Percentiles rank a stretch among this genome's conserved stretches.
Evolutionary conservation across 2,113 vertebrate genomes (phyloP).

Genomic region (Neomonachus schauinslandi): DNA sequence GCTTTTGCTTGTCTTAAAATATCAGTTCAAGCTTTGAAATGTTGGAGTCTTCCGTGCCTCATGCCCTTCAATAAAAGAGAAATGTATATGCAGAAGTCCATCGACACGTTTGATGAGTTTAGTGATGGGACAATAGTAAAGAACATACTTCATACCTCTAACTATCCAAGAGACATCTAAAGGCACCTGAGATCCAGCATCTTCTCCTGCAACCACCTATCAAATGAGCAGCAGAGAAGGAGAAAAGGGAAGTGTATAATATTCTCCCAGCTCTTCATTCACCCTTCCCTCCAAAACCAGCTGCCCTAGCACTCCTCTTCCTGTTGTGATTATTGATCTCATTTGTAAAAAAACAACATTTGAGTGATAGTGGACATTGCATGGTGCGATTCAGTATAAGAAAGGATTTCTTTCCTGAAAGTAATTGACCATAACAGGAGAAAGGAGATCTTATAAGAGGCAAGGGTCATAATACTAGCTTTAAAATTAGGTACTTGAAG

Average conservation of each 20-base stretch:
- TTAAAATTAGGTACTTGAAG: background rate
- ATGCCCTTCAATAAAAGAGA: background rate
- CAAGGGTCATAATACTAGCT: background rate
- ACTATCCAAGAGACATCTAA: background rate
- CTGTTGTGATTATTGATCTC: background rate
- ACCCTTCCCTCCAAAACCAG: background rate
- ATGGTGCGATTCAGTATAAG: background rate
- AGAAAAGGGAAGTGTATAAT: background rate
- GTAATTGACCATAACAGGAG: background rate
- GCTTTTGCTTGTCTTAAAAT: background rate
- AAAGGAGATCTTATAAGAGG: background rate
- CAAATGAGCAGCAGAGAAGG: background rate
- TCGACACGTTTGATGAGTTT: background rate
- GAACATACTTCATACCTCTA: background rate
- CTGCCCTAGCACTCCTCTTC: background rate
- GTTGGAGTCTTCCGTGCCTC: background rate
- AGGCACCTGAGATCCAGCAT: background rate
- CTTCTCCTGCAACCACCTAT: background rate
- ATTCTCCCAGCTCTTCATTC: background rate
- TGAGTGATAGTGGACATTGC: background rate
- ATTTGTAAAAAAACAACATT: conserved; percentile 23
- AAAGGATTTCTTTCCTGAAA: background rate
- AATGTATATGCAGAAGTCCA: background rate
- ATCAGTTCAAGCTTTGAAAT: background rate
- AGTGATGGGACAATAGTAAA: background rate